Percentiles rank a stretch among this genome's conserved stretches.
Evolutionary conservation across 2,888 invertebrate genomes (phyloP).

Genomic region (Eutolmus rufibarbis): DNA sequence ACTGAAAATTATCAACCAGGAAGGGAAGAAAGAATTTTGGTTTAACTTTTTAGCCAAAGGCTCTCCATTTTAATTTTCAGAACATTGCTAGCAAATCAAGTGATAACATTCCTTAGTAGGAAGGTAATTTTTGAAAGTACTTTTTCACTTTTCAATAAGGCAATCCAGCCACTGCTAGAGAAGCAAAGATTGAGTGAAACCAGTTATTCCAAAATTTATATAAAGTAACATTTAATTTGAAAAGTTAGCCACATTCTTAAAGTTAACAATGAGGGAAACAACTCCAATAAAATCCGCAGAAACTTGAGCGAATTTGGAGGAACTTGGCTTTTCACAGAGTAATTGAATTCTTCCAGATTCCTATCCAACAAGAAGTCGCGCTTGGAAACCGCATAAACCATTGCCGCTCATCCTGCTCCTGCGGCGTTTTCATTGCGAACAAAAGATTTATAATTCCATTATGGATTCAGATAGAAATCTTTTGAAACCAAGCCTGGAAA

Average conservation of each 20-base stretch:
- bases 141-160: background rate
- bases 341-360: background rate
- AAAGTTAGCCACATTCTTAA: background rate
- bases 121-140: background rate
- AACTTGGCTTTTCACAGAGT: background rate
- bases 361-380: background rate
- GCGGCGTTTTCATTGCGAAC: background rate
- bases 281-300: background rate
- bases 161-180: background rate
- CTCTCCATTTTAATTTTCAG: background rate
- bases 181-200: background rate
- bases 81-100: background rate
- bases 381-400: background rate
- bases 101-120: background rate
- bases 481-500: background rate
- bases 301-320: background rate
- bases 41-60: background rate
- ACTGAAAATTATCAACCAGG: no score
- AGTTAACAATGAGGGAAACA: background rate
- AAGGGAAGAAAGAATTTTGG: no score
- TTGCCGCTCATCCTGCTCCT: background rate
- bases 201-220: background rate
- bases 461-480: background rate
- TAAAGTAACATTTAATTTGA: background rate
- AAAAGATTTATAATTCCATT: background rate